Percentiles rank a stretch among this genome's conserved stretches.
Evolutionary conservation across 2,797 vertebrate species (phyloP).

Genomic region (Podarcis siculus): DNA sequence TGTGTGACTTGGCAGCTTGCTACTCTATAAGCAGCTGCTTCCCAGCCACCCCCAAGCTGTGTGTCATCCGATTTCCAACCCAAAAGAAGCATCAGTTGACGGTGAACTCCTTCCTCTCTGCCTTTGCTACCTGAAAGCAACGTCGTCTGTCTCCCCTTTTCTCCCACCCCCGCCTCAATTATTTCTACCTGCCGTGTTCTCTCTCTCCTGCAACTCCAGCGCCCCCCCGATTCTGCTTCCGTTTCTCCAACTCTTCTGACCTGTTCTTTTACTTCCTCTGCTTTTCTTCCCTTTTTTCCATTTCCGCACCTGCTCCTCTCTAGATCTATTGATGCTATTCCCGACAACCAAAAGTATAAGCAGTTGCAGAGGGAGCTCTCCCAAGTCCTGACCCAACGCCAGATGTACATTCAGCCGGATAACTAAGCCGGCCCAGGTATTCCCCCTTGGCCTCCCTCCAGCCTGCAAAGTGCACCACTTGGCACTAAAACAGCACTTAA

Average conservation of each 20-base stretch:
- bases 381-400: constrained; percentile 98
- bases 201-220: constrained; percentile 1
- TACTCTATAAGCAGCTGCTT: background rate
- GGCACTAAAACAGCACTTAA: constrained; percentile 79
- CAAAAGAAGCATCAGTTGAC: no score
- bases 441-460: constrained; percentile 42
- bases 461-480: constrained; percentile 72
- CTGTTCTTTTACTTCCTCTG: constrained; percentile 51
- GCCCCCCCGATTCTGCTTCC: background rate
- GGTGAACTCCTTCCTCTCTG: no score
- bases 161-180: background rate
- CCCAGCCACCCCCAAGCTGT: no score
- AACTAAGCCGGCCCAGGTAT: constrained; percentile 93
- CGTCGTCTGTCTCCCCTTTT: no score
- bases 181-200: background rate
- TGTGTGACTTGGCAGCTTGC: background rate
- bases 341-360: constrained; percentile 99
- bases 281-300: constrained; percentile 30
- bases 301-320: constrained; percentile 69
- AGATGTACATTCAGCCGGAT: constrained; percentile 97
- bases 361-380: constrained; percentile 99
- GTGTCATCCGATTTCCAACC: background rate
- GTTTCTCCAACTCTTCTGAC: constrained; percentile 36
- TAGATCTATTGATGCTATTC: constrained; percentile 99
- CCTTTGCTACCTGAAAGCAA: background rate